Base-by-base conservation (phyloP, 2,888 invertebrate species). In the Incurvaria masculella region DNA sequence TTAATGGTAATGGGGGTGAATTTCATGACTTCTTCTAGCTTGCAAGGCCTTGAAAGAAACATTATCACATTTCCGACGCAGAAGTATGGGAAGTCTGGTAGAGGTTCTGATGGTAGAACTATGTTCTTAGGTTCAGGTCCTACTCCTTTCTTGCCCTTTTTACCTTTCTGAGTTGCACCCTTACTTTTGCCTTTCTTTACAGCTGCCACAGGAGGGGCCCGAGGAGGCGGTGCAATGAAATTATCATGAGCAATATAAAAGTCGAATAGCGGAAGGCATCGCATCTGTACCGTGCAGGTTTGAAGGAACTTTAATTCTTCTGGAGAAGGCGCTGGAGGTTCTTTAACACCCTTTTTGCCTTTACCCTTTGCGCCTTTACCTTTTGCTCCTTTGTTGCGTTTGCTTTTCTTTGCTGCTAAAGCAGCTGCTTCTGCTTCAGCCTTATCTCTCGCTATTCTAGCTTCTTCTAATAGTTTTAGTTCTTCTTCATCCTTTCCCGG, bases 221-320 rank as follows among this genome's bases (percentile, higher is more conserved):
- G 76, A 2, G 75, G 75, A 2, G 71, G 69, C 2, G 78, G 78
- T 4, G 74, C 62, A 2, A 76, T 57, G 45, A 78, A 78, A 44
- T 78, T 78, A 49, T 78, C 78, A 50, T 78, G 78, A n/a, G 76
- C 76, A 6, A 78, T 64, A 48, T 68, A 68, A 48, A 78, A 78
- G 52, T 78, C 72, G 55, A 78, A 78, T 16, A 78, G 48, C 2
- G 78, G 76, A 18, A 69, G 53, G 52, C 78, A 78, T 45, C 65
- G 68, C 69, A 78, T 70, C 60, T 76, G 69, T 59, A 75, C 56
- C 1, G 74, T 69, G 52, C 78, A 78, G 2, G 76, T 71, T 64
- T 72, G 68, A 69, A 73, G 69, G 49, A 62, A 78, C 53, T 76
- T 76, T 60, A 75, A 58, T 64, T 78, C 78, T 64, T 78, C 78